These are phyloP conservation scores for Acrobasis suavella DNA, from an alignment of 2,888 invertebrate species.

Conservation along the genomic window DNA sequence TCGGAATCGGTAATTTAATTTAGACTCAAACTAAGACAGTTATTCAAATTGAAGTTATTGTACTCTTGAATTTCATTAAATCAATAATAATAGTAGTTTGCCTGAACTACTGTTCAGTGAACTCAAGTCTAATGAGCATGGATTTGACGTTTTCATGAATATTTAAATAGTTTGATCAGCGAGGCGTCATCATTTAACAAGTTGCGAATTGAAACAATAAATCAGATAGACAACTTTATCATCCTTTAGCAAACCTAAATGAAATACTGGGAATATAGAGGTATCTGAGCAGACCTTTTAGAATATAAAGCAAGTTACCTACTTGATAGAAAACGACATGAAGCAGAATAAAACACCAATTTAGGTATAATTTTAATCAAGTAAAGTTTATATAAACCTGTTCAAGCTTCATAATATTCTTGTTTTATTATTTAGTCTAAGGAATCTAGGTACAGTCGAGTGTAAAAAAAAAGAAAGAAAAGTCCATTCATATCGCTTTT, in stretches of 20 bases:
- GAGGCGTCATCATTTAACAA: constrained; percentile 7
- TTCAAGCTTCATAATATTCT: too few relatives aligned
- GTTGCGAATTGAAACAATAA: neutral
- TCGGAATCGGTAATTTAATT: neutral
- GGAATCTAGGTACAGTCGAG: too few relatives aligned
- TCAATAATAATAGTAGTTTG: neutral
- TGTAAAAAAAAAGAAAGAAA: too few relatives aligned
- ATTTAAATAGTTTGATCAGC: constrained; percentile 11
- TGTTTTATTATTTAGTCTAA: too few relatives aligned
- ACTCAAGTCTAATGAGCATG: neutral
- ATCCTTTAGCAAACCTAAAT: neutral
- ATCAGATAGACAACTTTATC: neutral
- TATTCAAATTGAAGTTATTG: neutral
- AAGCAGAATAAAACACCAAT: too few relatives aligned
- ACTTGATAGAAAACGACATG: too few relatives aligned
- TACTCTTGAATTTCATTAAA: neutral
- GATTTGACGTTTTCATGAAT: constrained; percentile 9
- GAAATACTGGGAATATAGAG: neutral
- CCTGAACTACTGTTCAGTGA: neutral
- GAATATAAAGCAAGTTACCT: too few relatives aligned
- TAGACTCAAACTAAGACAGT: neutral
- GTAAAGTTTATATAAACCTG: too few relatives aligned
- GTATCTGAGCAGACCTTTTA: too few relatives aligned
- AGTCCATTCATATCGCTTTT: too few relatives aligned
- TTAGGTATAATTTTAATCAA: too few relatives aligned